phyloP scores from a whole-genome alignment of 1,140 invertebrate species.

The Drosophila pseudoananassae region DNA sequence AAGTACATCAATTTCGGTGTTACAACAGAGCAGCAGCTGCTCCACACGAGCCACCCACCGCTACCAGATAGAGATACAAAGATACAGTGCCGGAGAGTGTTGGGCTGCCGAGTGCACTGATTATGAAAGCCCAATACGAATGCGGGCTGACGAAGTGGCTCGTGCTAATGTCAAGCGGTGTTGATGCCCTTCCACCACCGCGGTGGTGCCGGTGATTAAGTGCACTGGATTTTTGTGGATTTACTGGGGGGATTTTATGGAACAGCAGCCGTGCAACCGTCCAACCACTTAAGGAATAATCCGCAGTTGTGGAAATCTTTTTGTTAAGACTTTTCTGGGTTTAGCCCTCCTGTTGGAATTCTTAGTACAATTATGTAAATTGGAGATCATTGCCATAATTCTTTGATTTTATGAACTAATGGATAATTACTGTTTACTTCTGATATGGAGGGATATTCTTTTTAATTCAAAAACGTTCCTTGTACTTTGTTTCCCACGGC shows the following conservation, averaged over 20 bases:
- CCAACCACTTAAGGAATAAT: constrained; percentile 36
- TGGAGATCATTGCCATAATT: neutral
- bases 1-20: constrained; percentile 61
- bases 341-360: neutral
- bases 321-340: neutral
- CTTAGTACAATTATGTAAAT: neutral
- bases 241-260: neutral
- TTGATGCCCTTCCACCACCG: constrained; percentile 10
- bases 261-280: constrained; percentile 17
- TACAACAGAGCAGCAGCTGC: constrained; percentile 54
- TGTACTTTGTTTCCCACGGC: neutral
- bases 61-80: constrained; percentile 7
- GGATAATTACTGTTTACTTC: neutral
- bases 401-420: neutral
- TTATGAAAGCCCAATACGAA: constrained; percentile 32
- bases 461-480: neutral
- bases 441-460: neutral
- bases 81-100: constrained; percentile 1
- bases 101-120: constrained; percentile 15
- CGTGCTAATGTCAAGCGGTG: constrained; percentile 63
- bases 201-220: constrained; percentile 42
- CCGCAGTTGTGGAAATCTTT: constrained; percentile 7
- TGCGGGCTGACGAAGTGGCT: constrained; percentile 43
- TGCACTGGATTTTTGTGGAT: constrained; percentile 36
- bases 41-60: constrained; percentile 56